phyloP scores from a whole-genome alignment of 2,888 invertebrate species.

The Acronicta psi region DNA sequence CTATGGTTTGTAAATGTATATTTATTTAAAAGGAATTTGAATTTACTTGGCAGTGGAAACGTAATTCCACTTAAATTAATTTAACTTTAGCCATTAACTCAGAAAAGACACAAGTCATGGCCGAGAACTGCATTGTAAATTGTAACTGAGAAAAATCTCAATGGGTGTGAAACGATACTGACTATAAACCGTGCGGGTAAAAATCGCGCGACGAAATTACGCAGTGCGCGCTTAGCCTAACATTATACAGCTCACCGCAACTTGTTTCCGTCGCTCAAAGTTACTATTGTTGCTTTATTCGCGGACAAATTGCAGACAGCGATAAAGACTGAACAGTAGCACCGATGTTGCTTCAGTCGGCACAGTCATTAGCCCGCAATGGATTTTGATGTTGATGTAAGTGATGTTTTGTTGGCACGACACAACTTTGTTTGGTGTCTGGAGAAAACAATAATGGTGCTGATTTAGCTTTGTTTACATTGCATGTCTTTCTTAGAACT shows the following conservation, averaged over 20 bases:
- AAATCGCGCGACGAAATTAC: no score
- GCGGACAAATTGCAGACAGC: conserved; percentile 34
- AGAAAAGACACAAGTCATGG: no score
- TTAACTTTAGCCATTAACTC: no score
- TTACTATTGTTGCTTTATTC: conserved; percentile 38
- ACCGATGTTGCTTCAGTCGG: neutral
- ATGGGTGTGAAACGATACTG: no score
- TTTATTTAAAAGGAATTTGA: no score
- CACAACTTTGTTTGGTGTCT: neutral
- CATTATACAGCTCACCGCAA: conserved; percentile 8
- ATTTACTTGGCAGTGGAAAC: no score
- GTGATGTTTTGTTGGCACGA: neutral
- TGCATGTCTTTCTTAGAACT: neutral
- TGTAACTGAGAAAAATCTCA: no score
- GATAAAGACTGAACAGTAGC: conserved; percentile 9
- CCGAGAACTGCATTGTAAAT: no score
- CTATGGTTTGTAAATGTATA: no score
- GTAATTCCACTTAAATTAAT: no score
- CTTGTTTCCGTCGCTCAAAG: conserved; percentile 38
- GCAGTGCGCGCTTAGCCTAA: no score
- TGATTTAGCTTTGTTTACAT: neutral
- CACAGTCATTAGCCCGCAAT: neutral
- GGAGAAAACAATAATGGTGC: neutral
- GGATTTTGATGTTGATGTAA: neutral
- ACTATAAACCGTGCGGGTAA: no score